Conservation (phyloP, 2,113 vertebrate species). For the Strix uralensis region DNA sequence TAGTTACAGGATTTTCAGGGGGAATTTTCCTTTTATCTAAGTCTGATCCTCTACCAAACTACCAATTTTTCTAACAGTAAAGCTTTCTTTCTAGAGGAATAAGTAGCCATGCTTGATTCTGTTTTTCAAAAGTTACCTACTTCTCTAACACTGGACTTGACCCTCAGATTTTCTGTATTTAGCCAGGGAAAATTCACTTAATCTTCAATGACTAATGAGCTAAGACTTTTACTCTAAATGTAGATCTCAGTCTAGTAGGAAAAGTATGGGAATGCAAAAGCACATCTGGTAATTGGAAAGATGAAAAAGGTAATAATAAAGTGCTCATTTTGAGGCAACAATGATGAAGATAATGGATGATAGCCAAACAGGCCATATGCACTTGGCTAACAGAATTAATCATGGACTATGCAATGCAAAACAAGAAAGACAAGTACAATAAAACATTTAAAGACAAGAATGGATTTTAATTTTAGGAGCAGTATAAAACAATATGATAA, state of each 20-base stretch:
- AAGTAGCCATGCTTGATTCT: not conserved
- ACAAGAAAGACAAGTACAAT: constrained; percentile 60
- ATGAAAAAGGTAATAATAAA: constrained; percentile 70
- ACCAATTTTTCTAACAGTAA: not conserved
- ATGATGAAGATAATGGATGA: constrained; percentile 66
- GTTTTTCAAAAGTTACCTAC: not conserved
- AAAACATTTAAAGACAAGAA: constrained; percentile 69
- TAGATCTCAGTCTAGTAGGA: constrained; percentile 23
- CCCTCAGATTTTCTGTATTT: not conserved
- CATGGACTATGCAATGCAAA: constrained; percentile 35
- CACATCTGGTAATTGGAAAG: constrained; percentile 76
- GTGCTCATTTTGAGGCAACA: constrained; percentile 68
- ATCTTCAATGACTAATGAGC: constrained; percentile 18
- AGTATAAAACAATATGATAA: constrained; percentile 70
- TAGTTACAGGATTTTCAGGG: not conserved
- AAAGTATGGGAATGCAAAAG: constrained; percentile 41
- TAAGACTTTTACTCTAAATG: constrained; percentile 37
- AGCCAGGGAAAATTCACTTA: constrained; percentile 12
- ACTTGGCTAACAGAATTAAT: constrained; percentile 73
- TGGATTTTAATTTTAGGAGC: constrained; percentile 74
- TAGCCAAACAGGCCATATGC: constrained; percentile 73
- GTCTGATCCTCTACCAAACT: not conserved
- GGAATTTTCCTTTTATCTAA: not conserved
- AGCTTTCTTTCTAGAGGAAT: not conserved
- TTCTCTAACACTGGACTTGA: not conserved